Base-by-base conservation (phyloP, 1,140 invertebrate genomes). In the Lordiphosa mommai region DNA sequence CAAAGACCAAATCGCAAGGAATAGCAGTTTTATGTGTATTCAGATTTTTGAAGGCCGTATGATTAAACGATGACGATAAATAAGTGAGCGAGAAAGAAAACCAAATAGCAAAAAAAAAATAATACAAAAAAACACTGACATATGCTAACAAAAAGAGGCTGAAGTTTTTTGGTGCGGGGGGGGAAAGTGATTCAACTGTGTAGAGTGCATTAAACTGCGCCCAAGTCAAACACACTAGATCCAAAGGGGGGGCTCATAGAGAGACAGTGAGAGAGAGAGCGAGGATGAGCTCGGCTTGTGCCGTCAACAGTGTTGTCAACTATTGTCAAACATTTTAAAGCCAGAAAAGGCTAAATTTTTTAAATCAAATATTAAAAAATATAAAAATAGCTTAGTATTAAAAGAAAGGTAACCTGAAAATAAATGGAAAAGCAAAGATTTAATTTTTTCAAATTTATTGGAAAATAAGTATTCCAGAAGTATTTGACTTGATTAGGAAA, bases 171-270 rank as follows among this genome's bases (percentile, higher is more conserved):
- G 33, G 12, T 9, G 12, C 20, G 8, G 20, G n/a, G 40, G 34
- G 52, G 17, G 16, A 33, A 20, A 46, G 34, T 44, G 50, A 55
- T 56, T 40, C 57, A 30, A 59, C 60, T 70, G 72, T 52, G 52
- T 52, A 57, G 72, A 76, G 72, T 76, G 73, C 72, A 77, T 76
- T 77, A 72, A 77, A 76, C 72, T 76, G 72, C 72, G 46, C 38
- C 60, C 61, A 58, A 77, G 61, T 36, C 50, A 66, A 52, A 69
- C 44, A 63, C 34, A 50, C 41, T 46, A 27, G 6, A 29, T 3
- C 5, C 7, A 33, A 27, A 50, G n/a, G 27, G 14, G 13, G 38
- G 36, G n/a, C 3, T 1, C 6, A 27, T 27, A 7, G 10, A 12
- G 2, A 38, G 55, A 14, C 9, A 41, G 17, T 17, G 32, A 20